Base-by-base conservation (phyloP, 2,888 invertebrate genomes). In the Microplitis manilae region DNA sequence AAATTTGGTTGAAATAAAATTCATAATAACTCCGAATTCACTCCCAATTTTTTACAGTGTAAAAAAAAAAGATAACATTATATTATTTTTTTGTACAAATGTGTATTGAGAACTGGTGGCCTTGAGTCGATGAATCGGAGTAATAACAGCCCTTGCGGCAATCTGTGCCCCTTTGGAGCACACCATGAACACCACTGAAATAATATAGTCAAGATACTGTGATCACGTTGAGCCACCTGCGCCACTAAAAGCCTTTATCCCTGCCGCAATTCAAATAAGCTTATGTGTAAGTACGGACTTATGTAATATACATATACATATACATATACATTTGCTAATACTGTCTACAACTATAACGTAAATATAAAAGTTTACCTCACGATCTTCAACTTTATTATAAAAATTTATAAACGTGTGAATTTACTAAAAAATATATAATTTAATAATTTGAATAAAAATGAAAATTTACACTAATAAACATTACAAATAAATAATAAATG, bases 261-360 rank as follows among this genome's bases (percentile, higher is more conserved):
- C 30, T 17, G 2, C 13, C 40, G 13, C 65, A 65, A 79, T 50
- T 50, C 50, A 50, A 50, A 50, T 50, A 67, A 13, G 65, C 50
- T n/a, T 67, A 67, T 59, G 39, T 39, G 60, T 6, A 70, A 30
- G 15, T 60, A 71, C 9, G 13, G 20, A 79, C 80, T 79, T 85
- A 84, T 87, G 86, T 83, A 30, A 30, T 30, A 86, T 87, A 85
- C 79, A 41, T 68, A 86, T 87, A 85, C 79, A 30, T 68, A 67
- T 80, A 80, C 83, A 83, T 77, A 76, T 81, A 67, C 41, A 73
- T 20, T 67, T 65, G 41, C 17, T 73, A 8, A 38, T 68, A 50
- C 50, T 50, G 13, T 50, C 13, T 50, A 13, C 50, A 50, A 13
- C 50, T 50, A 50, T 13, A 50, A 8, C 13, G 50, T 50, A 50